Evolutionary conservation across 2,113 vertebrate species (phyloP), one percentile per base, ranked within the genome.

Genomic region (Epinephelus fuscoguttatus): DNA sequence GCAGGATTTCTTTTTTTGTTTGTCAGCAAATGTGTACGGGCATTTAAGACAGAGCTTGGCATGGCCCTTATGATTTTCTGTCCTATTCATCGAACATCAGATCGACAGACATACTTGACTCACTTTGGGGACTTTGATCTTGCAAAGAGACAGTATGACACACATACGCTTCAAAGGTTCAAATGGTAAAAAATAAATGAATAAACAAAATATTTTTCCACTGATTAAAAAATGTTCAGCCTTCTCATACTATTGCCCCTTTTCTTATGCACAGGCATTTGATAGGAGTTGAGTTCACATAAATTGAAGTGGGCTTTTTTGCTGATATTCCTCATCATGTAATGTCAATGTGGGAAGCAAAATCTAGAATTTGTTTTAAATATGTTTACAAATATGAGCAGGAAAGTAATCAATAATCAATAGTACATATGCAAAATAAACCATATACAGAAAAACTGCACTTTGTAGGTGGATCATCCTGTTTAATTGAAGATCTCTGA

Each of bases 1-100:
- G 30, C 42, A 55, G 71, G 49, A 72, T 53, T 53, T 75, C 25
- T 67, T 81, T 71, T 69, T 72, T 52, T 78, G 71, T 70, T 27
- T 67, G 61, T 42, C n/a, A 1, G 61, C 47, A 66, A 78, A 75
- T 37, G 75, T 75, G 50, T 42, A 37, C 68, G 42, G 33, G 17
- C 52, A 57, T 55, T 83, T 84, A 12, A 37, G 59, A 18, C n/a
- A 56, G 11, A 37, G 23, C 27, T 42, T 19, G 4, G 0, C 21
- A 15, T 56, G 49, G 2, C 49, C 18, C 19, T 45, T 13, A 21
- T 25, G 13, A 19, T 42, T 67, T 73, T 61, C 33, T 27, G 14
- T 60, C 33, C 55, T 27, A 55, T 42, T 15, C 33, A 66, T 42
- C 33, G 9, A 30, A 21, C 66, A 59, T n/a, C 33, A 45, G 61